phyloP scores from a whole-genome alignment of 1,140 invertebrate species.

The Brachionus calyciflorus region DNA sequence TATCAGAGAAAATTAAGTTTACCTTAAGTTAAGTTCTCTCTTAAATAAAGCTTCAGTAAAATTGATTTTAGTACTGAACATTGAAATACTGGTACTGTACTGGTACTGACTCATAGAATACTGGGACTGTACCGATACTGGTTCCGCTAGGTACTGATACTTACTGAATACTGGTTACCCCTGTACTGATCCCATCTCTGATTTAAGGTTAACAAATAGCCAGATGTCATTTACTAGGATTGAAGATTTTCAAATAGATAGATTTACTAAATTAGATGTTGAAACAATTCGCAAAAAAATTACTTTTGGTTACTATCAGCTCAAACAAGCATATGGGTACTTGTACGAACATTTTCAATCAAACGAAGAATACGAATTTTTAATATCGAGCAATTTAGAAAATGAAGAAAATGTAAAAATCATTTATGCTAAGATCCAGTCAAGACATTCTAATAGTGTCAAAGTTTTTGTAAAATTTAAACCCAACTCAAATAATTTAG shows the following conservation, averaged over 20 bases:
- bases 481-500: neutral
- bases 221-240: neutral
- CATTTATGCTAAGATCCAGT: slow-evolving; percentile 7
- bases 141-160: too few relatives aligned
- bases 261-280: neutral
- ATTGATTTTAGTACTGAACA: too few relatives aligned
- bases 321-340: neutral
- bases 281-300: neutral
- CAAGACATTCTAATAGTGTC: slow-evolving; percentile 6
- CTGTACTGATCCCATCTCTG: too few relatives aligned
- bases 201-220: neutral
- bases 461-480: slow-evolving; percentile 1
- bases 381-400: neutral
- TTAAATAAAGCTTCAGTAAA: too few relatives aligned
- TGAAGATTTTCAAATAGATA: neutral
- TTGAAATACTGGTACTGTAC: too few relatives aligned
- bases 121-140: too few relatives aligned
- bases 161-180: too few relatives aligned
- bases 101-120: too few relatives aligned
- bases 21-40: too few relatives aligned
- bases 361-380: slow-evolving; percentile 11
- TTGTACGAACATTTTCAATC: neutral
- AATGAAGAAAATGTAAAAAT: neutral
- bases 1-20: too few relatives aligned
- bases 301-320: slow-evolving; percentile 1